Percentiles rank a stretch among this genome's conserved stretches.
These are phyloP conservation scores for Mormyrus hasselquistii DNA, from an alignment of 2,797 vertebrate species.

Conservation along the genomic window DNA sequence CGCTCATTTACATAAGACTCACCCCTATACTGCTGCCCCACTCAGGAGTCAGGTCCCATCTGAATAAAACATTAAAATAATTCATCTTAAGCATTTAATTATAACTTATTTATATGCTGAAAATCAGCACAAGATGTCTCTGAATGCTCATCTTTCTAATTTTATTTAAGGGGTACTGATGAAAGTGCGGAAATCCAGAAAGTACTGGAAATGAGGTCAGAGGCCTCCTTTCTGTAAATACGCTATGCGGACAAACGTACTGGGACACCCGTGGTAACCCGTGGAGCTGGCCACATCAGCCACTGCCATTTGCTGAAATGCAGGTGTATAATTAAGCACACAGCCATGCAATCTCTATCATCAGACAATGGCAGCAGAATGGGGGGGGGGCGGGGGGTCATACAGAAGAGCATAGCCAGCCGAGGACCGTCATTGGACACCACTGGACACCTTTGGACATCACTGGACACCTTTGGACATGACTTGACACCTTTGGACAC, in stretches of 20 bases:
- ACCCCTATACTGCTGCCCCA: neutral
- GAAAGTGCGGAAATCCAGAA: neutral
- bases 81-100: constrained; percentile 53
- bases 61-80: constrained; percentile 58
- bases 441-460: neutral
- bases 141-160: constrained; percentile 31
- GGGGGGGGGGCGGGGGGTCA: neutral
- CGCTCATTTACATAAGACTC: constrained; percentile 17
- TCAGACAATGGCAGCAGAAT: neutral
- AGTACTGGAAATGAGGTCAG: constrained; percentile 9
- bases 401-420: neutral
- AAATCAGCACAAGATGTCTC: constrained; percentile 41
- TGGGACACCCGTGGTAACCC: neutral
- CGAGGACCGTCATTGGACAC: neutral
- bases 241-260: neutral
- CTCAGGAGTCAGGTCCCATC: constrained; percentile 19
- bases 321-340: neutral
- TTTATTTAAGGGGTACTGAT: constrained; percentile 47
- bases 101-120: constrained; percentile 46
- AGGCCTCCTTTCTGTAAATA: neutral
- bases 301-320: neutral
- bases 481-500: neutral
- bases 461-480: too few species aligned
- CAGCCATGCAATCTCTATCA: neutral
- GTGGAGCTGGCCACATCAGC: neutral